Evolutionary conservation across 2,113 vertebrate genomes (phyloP).

Genomic region (Ctenomys sociabilis): DNA sequence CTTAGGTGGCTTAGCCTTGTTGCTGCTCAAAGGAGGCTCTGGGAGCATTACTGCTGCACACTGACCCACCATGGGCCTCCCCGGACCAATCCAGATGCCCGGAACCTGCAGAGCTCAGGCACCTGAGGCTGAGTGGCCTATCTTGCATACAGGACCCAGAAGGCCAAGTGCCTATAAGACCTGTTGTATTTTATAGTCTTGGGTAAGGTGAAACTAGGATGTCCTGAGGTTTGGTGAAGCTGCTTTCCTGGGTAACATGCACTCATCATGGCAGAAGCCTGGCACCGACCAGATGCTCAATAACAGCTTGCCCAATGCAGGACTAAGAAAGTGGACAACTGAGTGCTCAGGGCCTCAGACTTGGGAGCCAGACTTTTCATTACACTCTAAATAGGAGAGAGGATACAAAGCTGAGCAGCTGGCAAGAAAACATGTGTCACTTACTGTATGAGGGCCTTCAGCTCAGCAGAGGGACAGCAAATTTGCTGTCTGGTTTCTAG

Average conservation of each 20-base stretch:
- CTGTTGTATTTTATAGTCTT: neutral
- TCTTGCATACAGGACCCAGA: neutral
- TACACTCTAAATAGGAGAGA: neutral
- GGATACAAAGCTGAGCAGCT: neutral
- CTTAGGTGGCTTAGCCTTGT: neutral
- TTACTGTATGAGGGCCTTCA: neutral
- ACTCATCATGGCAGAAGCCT: neutral
- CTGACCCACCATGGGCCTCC: neutral
- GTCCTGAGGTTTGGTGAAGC: neutral
- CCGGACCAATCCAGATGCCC: too few relatives aligned
- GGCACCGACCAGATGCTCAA: neutral
- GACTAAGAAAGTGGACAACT: neutral
- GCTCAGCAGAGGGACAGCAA: neutral
- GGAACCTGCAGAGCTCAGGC: neutral
- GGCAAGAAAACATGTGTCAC: too few relatives aligned
- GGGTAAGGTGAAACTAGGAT: neutral
- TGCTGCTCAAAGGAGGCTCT: neutral
- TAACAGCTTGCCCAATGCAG: neutral
- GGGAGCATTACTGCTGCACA: neutral
- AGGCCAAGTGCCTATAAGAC: neutral
- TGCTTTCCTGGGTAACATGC: accelerated
- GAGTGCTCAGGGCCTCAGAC: neutral
- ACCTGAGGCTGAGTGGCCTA: neutral
- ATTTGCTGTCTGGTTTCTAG: too few relatives aligned
- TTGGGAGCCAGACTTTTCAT: neutral